These are phyloP conservation scores for Loris lydekkerianus DNA, from an alignment of 2,797 vertebrate genomes.

Conservation along the genomic window DNA sequence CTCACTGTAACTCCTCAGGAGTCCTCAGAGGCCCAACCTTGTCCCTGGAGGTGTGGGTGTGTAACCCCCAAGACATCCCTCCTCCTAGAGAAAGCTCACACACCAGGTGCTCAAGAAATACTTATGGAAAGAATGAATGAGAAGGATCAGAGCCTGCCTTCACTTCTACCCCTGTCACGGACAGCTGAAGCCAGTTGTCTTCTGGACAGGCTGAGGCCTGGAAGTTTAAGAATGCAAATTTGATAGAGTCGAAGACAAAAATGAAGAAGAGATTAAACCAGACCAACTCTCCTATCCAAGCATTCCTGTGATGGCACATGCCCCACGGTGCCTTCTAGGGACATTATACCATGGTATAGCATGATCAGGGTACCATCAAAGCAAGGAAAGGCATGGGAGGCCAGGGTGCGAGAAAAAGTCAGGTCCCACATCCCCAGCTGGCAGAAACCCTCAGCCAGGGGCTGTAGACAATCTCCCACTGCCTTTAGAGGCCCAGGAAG, in stretches of 20 bases:
- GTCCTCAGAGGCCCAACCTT: not conserved
- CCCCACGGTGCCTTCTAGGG: not conserved
- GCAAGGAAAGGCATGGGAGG: not conserved
- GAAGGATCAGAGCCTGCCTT: not conserved
- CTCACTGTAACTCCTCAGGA: accelerated
- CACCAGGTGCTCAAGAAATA: not conserved
- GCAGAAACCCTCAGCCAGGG: not conserved
- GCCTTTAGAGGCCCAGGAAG: not conserved
- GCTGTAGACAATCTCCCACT: no score
- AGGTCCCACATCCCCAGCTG: accelerated
- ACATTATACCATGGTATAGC: accelerated
- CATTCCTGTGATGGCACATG: accelerated
- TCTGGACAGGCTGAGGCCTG: not conserved
- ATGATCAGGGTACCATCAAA: accelerated
- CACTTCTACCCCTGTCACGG: not conserved
- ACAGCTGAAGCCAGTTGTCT: not conserved
- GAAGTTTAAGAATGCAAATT: not conserved
- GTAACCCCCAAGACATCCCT: not conserved
- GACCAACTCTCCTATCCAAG: accelerated
- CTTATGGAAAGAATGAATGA: not conserved
- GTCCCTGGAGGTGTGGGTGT: no score
- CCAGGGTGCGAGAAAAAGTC: no score
- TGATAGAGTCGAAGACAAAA: not conserved
- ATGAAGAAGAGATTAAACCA: not conserved
- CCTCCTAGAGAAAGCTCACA: not conserved